These are phyloP conservation scores for Lycopodina hypogea DNA, from an alignment of 37 sponge, comb jelly and placozoan genomes.

Conservation along the genomic window DNA sequence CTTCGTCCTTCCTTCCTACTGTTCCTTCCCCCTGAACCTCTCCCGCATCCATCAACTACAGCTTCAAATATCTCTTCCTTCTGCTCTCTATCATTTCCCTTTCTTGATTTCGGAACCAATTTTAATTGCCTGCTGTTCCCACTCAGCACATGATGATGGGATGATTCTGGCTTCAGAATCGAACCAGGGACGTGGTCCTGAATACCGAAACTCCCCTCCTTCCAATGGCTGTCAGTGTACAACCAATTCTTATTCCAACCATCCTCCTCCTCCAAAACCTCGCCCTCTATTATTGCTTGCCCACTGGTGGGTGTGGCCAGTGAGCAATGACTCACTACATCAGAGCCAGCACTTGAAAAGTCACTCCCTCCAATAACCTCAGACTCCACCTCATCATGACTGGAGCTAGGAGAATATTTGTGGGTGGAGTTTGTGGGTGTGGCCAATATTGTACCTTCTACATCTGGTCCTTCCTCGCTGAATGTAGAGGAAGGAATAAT, in stretches of 20 bases:
- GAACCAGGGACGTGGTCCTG: background rate
- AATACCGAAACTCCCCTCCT: background rate
- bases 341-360: background rate
- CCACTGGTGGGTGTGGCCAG: background rate
- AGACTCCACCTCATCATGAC: conserved; percentile 48
- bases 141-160: background rate
- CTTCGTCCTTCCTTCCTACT: too few species aligned
- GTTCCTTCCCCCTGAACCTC: conserved; percentile 8
- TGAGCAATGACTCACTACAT: background rate
- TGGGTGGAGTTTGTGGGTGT: conserved; percentile 9
- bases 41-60: conserved; percentile 27
- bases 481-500: background rate
- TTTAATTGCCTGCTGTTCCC: background rate
- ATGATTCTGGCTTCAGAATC: background rate
- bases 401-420: conserved; percentile 53
- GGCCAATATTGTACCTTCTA: background rate
- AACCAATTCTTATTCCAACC: conserved; percentile 1
- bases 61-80: conserved; percentile 17
- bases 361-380: background rate
- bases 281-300: background rate
- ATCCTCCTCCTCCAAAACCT: background rate
- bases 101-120: conserved; percentile 1
- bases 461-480: background rate
- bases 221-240: background rate
- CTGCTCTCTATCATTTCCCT: background rate